Evolutionary conservation across 1,140 invertebrate genomes (phyloP), one percentile per base, ranked within the genome.

Genomic region (Odontomachus brunneus): DNA sequence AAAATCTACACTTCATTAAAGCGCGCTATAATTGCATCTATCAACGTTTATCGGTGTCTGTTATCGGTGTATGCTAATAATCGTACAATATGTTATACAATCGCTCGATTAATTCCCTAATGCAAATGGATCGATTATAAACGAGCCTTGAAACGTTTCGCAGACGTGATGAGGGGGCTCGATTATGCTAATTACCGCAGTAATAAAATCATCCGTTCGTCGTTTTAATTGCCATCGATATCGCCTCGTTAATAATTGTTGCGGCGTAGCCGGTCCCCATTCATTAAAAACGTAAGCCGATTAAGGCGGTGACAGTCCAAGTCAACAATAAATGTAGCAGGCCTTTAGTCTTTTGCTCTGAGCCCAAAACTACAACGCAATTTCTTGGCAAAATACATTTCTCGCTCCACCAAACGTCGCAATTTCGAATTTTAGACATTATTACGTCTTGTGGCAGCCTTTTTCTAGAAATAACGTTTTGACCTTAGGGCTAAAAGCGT

Each of bases 101-200:
- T 90, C 85, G 53, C 80, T n/a, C 57, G 82, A 92, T 92, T 89
- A 89, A 87, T 90, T 91, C 82, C 84, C 89, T 85, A 86, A 92
- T 92, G 89, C 86, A 91, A 89, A 92, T 91, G 67, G 73, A 91
- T 90, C 88, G 78, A 84, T 88, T 89, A 87, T 82, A 74, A 89
- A 87, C 44, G n/a, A 90, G 24, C 89, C 92, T 92, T 92, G 90
- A 88, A 78, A 74, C n/a, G 73, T 65, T 57, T 82, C 76, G 82
- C 2, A 5, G 29, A 48, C 83, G 62, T 91, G n/a, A 88, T 71
- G 75, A 44, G 83, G 88, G 86, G 87, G 89, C 89, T 91, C 89
- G 89, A 91, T 90, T 90, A 92, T 91, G 87, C 57, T 92, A 92
- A 93, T 92, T 88, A 87, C 75, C 44, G 74, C 59, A 55, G 62